Evolutionary conservation across 2,888 invertebrate species (phyloP).

Genomic region (Onthophagus sagittarius): DNA sequence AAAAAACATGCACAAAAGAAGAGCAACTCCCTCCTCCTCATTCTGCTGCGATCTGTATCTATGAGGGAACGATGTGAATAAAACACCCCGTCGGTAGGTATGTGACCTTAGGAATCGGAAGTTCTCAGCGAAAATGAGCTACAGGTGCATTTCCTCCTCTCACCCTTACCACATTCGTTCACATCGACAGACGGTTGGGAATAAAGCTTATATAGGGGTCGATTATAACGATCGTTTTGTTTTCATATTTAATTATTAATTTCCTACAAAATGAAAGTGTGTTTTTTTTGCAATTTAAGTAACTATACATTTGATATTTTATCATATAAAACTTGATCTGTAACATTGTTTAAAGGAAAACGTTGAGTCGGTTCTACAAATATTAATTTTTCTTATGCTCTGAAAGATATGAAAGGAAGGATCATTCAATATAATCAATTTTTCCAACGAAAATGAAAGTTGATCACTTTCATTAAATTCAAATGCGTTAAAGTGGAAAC

Average conservation of each 20-base stretch:
- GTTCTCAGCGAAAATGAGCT: slow-evolving; percentile 21
- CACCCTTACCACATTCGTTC: neutral
- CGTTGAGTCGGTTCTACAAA: too few relatives aligned
- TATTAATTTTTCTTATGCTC: too few relatives aligned
- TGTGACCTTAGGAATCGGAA: slow-evolving; percentile 18
- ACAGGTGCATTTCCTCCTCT: slow-evolving; percentile 20
- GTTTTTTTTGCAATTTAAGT: neutral
- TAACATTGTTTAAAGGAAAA: too few relatives aligned
- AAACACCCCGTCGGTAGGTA: slow-evolving; percentile 1
- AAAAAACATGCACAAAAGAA: slow-evolving; percentile 2
- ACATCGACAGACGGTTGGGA: neutral
- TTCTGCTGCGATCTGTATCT: slow-evolving; percentile 4
- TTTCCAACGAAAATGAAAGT: too few relatives aligned
- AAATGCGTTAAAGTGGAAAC: too few relatives aligned
- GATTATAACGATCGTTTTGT: neutral
- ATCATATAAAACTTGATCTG: too few relatives aligned
- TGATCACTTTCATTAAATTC: too few relatives aligned
- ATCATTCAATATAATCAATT: too few relatives aligned
- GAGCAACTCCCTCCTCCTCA: neutral
- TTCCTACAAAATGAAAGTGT: neutral
- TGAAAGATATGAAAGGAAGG: too few relatives aligned
- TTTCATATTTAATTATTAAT: neutral
- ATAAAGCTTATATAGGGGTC: neutral
- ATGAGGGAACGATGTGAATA: neutral
- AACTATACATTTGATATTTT: too few relatives aligned